Evolutionary conservation across 1,140 invertebrate species (phyloP).

Genomic region (Epicauta chinensis): DNA sequence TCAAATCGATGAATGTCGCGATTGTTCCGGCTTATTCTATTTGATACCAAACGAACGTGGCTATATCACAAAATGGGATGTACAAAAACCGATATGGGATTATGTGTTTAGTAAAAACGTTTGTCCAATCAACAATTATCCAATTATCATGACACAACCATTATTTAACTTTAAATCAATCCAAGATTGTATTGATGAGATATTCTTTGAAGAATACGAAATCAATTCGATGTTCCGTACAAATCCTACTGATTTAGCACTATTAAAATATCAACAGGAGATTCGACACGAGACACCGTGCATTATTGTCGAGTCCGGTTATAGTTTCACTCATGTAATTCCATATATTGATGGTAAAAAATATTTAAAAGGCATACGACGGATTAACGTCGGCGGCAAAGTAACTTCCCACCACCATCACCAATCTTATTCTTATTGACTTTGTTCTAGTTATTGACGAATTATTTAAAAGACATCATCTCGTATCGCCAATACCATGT

Average conservation of each 20-base stretch:
- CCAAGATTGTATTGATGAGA: constrained; percentile 90
- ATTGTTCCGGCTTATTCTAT: constrained; percentile 91
- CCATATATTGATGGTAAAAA: constrained; percentile 86
- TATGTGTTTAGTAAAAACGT: constrained; percentile 88
- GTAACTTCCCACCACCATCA: too few relatives aligned
- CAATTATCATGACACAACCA: constrained; percentile 90
- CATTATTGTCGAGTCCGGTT: constrained; percentile 90
- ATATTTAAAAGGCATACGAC: constrained; percentile 64
- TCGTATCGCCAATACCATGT: constrained; percentile 97
- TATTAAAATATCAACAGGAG: constrained; percentile 41
- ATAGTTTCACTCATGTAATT: constrained; percentile 72
- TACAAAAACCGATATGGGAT: constrained; percentile 95
- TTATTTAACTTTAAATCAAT: constrained; percentile 89
- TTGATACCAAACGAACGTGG: constrained; percentile 94
- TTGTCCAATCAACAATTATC: constrained; percentile 68
- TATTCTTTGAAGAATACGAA: constrained; percentile 97
- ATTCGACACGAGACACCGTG: constrained; percentile 42
- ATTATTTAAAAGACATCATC: constrained; percentile 96
- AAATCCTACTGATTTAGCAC: constrained; percentile 66
- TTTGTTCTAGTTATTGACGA: constrained; percentile 73
- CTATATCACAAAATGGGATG: constrained; percentile 92
- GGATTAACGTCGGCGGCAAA: constrained; percentile 96
- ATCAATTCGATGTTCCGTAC: constrained; percentile 77
- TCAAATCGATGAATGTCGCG: constrained; percentile 92
- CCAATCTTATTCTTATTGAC: too few relatives aligned